Conservation (phyloP, 1,140 invertebrate genomes). For the Bactericera cockerelli region DNA sequence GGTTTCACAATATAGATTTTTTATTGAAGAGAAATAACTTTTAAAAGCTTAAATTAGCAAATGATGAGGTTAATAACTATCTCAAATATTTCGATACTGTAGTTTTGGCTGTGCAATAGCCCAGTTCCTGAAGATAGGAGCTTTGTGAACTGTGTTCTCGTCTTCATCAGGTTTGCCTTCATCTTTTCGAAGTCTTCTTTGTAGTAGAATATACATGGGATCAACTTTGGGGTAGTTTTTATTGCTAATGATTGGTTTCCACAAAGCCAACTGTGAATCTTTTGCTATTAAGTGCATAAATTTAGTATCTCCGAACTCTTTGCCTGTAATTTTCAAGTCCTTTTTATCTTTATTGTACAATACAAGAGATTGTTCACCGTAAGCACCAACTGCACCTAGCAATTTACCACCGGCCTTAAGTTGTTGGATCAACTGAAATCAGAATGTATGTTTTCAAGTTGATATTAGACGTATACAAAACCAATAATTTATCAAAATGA, state of each 20-base stretch:
- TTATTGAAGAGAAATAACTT: no score
- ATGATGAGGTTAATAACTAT: no score
- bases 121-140: no score
- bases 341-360: background rate
- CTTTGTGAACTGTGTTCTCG: no score
- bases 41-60: no score
- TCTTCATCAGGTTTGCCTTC: no score
- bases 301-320: background rate
- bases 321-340: background rate
- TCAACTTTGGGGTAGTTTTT: slow-evolving; percentile 1
- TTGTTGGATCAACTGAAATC: slow-evolving; percentile 9
- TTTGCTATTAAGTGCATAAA: background rate
- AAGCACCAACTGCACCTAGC: background rate
- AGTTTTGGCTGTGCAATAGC: no score
- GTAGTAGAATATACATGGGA: slow-evolving; percentile 1
- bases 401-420: background rate
- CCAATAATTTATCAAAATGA: no score
- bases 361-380: background rate
- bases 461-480: no score
- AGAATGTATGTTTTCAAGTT: background rate
- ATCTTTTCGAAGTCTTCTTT: background rate
- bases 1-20: no score
- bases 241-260: background rate
- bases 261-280: background rate
- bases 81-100: no score